Evolutionary conservation across 1,140 invertebrate species (phyloP).

Genomic region (Nomia melanderi): DNA sequence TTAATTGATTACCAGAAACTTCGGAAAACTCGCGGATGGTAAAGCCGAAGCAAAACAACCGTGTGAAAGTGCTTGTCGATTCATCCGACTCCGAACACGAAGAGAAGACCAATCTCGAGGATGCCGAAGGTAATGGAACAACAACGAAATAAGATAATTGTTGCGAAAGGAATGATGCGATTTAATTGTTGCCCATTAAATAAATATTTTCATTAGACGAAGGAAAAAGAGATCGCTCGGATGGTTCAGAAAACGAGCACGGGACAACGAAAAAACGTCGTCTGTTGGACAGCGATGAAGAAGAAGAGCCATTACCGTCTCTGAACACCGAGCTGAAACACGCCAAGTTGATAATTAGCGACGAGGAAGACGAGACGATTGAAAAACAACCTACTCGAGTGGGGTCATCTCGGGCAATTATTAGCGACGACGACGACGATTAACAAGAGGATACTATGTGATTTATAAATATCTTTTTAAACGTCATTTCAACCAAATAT

Average conservation of each 20-base stretch:
- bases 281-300: constrained; percentile 74
- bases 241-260: constrained; percentile 66
- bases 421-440: constrained; percentile 73
- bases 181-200: not conserved
- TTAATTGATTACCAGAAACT: not conserved
- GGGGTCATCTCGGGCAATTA: constrained; percentile 43
- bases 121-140: constrained; percentile 38
- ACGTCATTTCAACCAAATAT: not conserved
- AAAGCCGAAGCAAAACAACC: not conserved
- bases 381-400: constrained; percentile 27
- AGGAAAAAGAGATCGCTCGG: constrained; percentile 60
- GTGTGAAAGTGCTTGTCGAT: constrained; percentile 34
- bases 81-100: constrained; percentile 66
- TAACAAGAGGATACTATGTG: constrained; percentile 41
- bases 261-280: constrained; percentile 72
- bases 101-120: constrained; percentile 13
- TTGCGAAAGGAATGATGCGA: not conserved
- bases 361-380: constrained; percentile 55
- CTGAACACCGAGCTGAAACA: constrained; percentile 36
- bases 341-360: constrained; percentile 56
- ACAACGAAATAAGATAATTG: not conserved
- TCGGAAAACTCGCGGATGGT: not conserved
- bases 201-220: constrained; percentile 56
- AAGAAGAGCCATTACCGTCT: constrained; percentile 51
- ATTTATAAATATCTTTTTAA: too few species aligned